Conservation (phyloP, 1,140 invertebrate species). For the Eufriesea mexicana region DNA sequence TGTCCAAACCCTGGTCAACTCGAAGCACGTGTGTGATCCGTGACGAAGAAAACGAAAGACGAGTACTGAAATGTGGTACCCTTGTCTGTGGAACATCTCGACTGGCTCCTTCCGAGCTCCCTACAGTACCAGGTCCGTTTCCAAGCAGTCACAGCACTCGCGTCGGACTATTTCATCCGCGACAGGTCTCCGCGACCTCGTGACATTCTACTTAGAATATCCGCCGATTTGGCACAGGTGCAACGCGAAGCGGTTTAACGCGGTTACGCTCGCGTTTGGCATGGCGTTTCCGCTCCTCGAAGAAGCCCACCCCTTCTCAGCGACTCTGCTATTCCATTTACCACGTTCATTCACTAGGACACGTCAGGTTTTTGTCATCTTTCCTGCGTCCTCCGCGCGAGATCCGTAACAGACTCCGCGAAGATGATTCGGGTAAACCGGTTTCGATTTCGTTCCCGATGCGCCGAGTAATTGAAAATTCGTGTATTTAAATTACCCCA, state of each 20-base stretch:
- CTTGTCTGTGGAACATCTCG: too few species aligned
- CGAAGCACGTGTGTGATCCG: too few species aligned
- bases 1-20: too few species aligned
- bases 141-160: not conserved
- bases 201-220: slow-evolving; percentile 63
- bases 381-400: not conserved
- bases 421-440: not conserved
- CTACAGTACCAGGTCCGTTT: not conserved
- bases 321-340: not conserved
- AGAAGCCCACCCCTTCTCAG: not conserved
- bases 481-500: not conserved
- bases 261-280: not conserved
- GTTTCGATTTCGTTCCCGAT: not conserved
- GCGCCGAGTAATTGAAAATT: not conserved
- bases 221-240: slow-evolving; percentile 50
- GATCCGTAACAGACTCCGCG: not conserved
- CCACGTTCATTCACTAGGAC: slow-evolving; percentile 1
- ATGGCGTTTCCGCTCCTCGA: not conserved
- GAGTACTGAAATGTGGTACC: too few species aligned
- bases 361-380: not conserved
- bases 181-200: slow-evolving; percentile 22
- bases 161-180: slow-evolving; percentile 24
- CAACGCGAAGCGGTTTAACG: slow-evolving; percentile 13
- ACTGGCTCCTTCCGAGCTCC: too few species aligned
- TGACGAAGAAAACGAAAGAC: too few species aligned